Conservation (phyloP, 2,888 invertebrate genomes). For the Drosophila mercatorum region DNA sequence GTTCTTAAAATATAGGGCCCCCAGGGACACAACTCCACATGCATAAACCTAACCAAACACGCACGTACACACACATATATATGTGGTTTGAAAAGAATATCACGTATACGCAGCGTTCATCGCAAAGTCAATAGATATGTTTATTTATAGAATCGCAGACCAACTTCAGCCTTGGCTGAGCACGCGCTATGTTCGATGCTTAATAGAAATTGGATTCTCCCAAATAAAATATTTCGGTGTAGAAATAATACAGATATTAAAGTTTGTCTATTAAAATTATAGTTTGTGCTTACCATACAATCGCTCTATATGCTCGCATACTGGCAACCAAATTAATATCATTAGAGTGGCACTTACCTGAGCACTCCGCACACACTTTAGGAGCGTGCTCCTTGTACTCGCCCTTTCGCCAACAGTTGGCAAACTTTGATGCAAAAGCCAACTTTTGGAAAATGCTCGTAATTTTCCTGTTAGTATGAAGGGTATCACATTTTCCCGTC, state of each 20-base stretch:
- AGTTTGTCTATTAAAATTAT: neutral
- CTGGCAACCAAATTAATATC: neutral
- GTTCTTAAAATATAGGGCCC: constrained; percentile 39
- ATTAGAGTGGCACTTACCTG: constrained; percentile 21
- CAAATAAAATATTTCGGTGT: neutral
- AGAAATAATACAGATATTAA: neutral
- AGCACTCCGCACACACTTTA: neutral
- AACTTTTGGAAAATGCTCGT: constrained; percentile 68
- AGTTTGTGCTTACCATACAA: neutral
- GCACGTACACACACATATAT: neutral
- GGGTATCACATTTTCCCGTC: constrained; percentile 50
- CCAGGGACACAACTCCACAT: constrained; percentile 36
- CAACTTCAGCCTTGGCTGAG: constrained; percentile 29
- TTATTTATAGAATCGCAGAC: constrained; percentile 52
- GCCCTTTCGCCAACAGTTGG: constrained; percentile 15
- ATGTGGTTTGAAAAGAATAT: constrained; percentile 33
- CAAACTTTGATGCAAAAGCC: constrained; percentile 47
- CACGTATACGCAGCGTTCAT: constrained; percentile 67
- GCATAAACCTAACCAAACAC: constrained; percentile 8
- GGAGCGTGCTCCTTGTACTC: neutral
- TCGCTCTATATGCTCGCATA: neutral
- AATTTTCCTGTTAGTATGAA: constrained; percentile 39
- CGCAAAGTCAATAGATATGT: constrained; percentile 42
- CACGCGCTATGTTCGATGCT: constrained; percentile 27
- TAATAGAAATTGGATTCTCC: constrained; percentile 26